Evolutionary conservation across 2,888 invertebrate species (phyloP), one percentile per base, ranked within the genome.

Genomic region (Physocephala rufipes): DNA sequence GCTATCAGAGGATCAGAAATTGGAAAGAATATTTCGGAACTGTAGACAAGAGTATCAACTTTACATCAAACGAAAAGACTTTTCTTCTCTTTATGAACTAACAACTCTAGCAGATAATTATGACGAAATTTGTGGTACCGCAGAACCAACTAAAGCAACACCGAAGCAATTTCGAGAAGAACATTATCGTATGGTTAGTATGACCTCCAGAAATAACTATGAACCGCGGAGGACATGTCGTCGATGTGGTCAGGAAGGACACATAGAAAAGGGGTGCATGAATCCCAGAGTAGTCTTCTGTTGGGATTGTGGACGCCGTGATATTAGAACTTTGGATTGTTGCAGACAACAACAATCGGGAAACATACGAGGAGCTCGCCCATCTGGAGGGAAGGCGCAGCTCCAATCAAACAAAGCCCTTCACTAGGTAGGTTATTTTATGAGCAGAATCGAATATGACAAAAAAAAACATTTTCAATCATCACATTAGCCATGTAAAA

Each of bases 221-320:
- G 49, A 49, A 12, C 49, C 49, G 16, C 49, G 49, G 16, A 49
- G 49, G 16, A 19, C 49, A 19, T 49, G 49, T n/a, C 49, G 49
- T n/a, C 3, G 49, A 49, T 49, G 49, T 19, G 49, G 49, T 12
- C 49, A n/a, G 49, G 19, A 49, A 49, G 49, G 49, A 49, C 49
- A 49, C 49, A 49, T 49, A n/a, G 49, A 49, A 49, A 49, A 12
- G 49, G n/a, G 49, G 19, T 49, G 49, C 16, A 49, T n/a, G 49
- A 49, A 49, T 36, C 9, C 36, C 36, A 4, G 36, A 7, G 36
- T 36, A 36, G 5, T 36, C 5, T 36, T 36, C 9, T 36, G 36
- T 9, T 49, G 49, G n/a, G 49, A 49, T 19, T 49, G 49, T 19
- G 49, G 15, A 12, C 49, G 49, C 7, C 49, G 12, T 3, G 49